A percentile compares a stretch with the other conserved stretches of the same genome.
Evolutionary conservation across 2,113 vertebrate species (phyloP).

Genomic region (Barnardius zonarius): DNA sequence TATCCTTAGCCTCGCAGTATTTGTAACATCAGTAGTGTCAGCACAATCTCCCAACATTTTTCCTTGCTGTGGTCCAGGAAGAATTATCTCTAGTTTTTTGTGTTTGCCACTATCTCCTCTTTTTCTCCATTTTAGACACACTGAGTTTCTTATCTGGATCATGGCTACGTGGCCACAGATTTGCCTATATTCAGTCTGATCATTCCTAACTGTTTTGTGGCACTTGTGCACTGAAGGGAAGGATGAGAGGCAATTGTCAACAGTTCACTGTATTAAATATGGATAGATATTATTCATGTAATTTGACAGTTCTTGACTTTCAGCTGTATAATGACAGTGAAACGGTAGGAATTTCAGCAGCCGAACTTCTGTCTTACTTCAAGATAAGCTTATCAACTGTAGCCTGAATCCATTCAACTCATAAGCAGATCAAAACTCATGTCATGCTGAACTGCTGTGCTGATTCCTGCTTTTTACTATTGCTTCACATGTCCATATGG

Average conservation of each 20-base stretch:
- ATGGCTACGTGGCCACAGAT: not conserved
- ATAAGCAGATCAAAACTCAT: not conserved
- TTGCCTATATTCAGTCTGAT: constrained; percentile 26
- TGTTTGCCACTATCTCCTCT: not conserved
- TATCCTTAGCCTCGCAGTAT: not conserved
- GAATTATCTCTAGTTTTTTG: constrained; percentile 2
- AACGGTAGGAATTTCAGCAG: constrained; percentile 64
- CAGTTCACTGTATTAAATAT: constrained; percentile 54
- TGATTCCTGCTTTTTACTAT: not conserved
- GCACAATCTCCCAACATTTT: not conserved
- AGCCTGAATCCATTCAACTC: constrained; percentile 33
- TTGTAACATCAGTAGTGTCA: not conserved
- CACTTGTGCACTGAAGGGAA: not conserved
- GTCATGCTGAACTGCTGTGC: not conserved
- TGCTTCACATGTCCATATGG: not conserved
- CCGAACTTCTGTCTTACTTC: constrained; percentile 65
- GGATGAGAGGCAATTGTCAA: constrained; percentile 56
- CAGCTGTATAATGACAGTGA: constrained; percentile 57
- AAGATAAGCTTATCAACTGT: constrained; percentile 56
- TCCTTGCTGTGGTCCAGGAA: constrained; percentile 12
- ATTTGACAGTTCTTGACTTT: constrained; percentile 70
- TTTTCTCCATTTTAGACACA: constrained; percentile 9
- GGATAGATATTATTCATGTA: constrained; percentile 66
- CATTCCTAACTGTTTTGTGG: not conserved
- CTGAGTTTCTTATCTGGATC: constrained; percentile 36